A percentile compares a stretch with the other conserved stretches of the same genome.
Conservation (phyloP, 2,888 invertebrate genomes). For the Pyralis farinalis region DNA sequence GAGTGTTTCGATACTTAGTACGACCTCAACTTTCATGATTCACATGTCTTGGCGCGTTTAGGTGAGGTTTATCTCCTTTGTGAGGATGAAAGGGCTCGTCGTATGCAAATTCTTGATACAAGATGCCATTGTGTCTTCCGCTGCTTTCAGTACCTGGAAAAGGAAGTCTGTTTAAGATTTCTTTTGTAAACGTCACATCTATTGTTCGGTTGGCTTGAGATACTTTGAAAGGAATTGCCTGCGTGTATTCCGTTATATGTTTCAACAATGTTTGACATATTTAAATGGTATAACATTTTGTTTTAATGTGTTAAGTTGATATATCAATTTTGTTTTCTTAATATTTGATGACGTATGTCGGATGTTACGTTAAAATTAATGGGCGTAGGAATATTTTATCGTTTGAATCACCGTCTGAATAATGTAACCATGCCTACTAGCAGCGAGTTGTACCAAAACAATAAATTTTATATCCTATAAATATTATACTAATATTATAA, state of each 20-base stretch:
- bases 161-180: constrained; percentile 18
- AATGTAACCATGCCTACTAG: too few species aligned
- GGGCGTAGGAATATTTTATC: too few species aligned
- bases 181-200: constrained; percentile 17
- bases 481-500: too few species aligned
- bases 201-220: constrained; percentile 16
- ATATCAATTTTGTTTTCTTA: too few species aligned
- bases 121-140: constrained; percentile 25
- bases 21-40: constrained; percentile 61
- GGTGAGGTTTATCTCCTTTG: constrained; percentile 51
- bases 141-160: constrained; percentile 28
- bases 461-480: too few species aligned
- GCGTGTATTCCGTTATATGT: background rate
- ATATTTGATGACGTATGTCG: too few species aligned
- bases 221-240: constrained; percentile 5
- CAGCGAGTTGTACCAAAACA: too few species aligned
- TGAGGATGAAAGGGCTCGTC: constrained; percentile 29
- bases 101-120: constrained; percentile 23
- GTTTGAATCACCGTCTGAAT: too few species aligned
- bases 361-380: too few species aligned
- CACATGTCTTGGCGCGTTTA: constrained; percentile 45
- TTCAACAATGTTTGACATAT: too few species aligned
- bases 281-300: too few species aligned
- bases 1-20: constrained; percentile 40
- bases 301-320: too few species aligned